Evolutionary conservation across 2,113 vertebrate species (phyloP).

Genomic region (Psephotus haematonotus): DNA sequence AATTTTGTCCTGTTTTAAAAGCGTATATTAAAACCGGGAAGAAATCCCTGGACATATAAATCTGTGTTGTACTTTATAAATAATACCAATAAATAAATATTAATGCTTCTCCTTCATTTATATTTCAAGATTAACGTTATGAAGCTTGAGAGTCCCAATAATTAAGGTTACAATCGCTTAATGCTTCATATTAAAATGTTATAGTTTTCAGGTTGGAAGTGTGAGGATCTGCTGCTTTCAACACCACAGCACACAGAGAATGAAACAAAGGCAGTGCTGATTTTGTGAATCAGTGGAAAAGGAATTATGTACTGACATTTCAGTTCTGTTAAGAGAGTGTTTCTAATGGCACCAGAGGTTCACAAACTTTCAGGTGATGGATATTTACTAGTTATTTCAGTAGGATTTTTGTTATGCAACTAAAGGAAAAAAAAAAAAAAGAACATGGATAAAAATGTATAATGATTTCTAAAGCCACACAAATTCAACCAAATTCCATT

Average conservation of each 20-base stretch:
- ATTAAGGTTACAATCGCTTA: constrained; percentile 28
- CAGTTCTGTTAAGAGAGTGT: background rate
- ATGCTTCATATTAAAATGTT: constrained; percentile 17
- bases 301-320: background rate
- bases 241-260: background rate
- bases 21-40: constrained; percentile 35
- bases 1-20: constrained; percentile 50
- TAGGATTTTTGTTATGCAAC: background rate
- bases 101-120: constrained; percentile 42
- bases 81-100: constrained; percentile 63
- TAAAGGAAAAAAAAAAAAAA: background rate
- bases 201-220: background rate
- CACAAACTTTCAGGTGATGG: background rate
- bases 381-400: background rate
- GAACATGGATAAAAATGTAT: background rate
- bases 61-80: constrained; percentile 43
- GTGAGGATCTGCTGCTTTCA: background rate
- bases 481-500: background rate
- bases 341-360: background rate
- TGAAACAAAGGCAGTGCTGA: background rate
- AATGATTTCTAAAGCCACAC: background rate
- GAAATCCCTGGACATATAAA: constrained; percentile 28
- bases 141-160: constrained; percentile 22
- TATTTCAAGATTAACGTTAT: constrained; percentile 27
- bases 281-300: constrained; percentile 1